A percentile compares a stretch with the other conserved stretches of the same genome.
Conservation (phyloP, 2,888 invertebrate genomes). For the Luperina nickerlii region DNA sequence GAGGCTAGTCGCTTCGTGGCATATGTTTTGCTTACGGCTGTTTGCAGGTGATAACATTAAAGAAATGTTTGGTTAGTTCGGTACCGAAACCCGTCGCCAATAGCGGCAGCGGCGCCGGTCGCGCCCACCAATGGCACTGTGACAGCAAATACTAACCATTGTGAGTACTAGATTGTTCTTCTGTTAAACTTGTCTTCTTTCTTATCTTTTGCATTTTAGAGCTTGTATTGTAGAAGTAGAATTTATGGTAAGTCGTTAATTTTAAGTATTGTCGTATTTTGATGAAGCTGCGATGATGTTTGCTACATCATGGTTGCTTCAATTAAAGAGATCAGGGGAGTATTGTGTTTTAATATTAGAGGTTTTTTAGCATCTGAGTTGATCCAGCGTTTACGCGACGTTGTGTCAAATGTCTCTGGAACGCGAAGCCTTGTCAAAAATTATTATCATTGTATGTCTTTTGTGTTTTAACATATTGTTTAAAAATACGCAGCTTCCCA, state of each 20-base stretch:
- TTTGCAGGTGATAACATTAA: slow-evolving; percentile 90
- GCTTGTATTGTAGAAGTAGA: slow-evolving; percentile 54
- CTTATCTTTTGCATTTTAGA: slow-evolving; percentile 60
- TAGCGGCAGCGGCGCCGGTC: slow-evolving; percentile 43
- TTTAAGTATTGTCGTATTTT: background rate
- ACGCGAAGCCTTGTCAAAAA: background rate
- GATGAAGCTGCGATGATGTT: slow-evolving; percentile 5
- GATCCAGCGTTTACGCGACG: background rate
- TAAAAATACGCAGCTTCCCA: slow-evolving; percentile 28
- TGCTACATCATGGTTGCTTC: background rate
- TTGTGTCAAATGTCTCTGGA: background rate
- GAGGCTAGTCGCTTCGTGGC: slow-evolving; percentile 82
- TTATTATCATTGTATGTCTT: background rate
- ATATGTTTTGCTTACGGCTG: slow-evolving; percentile 85
- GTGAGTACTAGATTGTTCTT: slow-evolving; percentile 77
- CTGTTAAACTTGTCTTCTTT: slow-evolving; percentile 42
- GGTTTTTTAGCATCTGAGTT: background rate
- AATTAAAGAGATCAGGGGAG: background rate
- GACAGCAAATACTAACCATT: slow-evolving; percentile 78
- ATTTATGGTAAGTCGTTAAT: slow-evolving; percentile 30
- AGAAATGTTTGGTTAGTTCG: slow-evolving; percentile 90
- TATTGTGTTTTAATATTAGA: background rate
- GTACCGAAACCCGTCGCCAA: slow-evolving; percentile 82
- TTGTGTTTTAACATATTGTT: slow-evolving; percentile 2
- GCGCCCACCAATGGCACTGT: slow-evolving; percentile 76